Evolutionary conservation across 1,140 invertebrate genomes (phyloP), one percentile per base, ranked within the genome.

Genomic region (Pseudomyrmex gracilis): DNA sequence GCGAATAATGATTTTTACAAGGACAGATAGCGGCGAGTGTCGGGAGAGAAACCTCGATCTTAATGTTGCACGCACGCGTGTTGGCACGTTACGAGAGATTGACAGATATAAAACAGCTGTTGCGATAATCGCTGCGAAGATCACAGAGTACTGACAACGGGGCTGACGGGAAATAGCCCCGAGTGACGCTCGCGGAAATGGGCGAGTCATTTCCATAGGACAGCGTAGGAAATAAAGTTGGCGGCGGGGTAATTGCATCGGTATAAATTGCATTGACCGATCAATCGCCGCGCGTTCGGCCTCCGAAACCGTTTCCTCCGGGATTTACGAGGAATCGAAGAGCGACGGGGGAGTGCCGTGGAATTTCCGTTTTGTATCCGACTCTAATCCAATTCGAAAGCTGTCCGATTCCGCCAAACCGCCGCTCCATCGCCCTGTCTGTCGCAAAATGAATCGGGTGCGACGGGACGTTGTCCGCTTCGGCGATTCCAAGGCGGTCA

Each of bases 311-410:
- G 77, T 89, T 87, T 63, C 47, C 15, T 53, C 2, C 13, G 49
- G 13, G 13, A 51, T 51, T 51, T 34, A 34, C 49, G 43, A 86
- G 70, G 60, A 51, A 82, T 84, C 73, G 83, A 73, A 85, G 53
- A 66, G 68, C 51, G 55, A 83, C 64, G 85, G 74, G 71, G 10
- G 12, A 51, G n/a, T 51, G 22, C 22, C 34, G 5, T 34, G 9
- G 53, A 53, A n/a, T 17, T 63, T 74, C 66, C 51, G 24, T 34
- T 34, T 34, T 34, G 34, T 34, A 34, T 34, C 8, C 20, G 24
- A 34, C 73, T 88, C 45, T 74, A 89, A 89, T 90, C 88, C 78
- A 90, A 90, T 90, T 86, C 86, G 66, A 90, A 85, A 86, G 84
- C 89, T 88, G 84, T 86, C 89, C 82, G 86, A 90, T 84, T 86